Conservation (phyloP, 2,113 vertebrate species). For the Cyanoramphus novaezelandiae region DNA sequence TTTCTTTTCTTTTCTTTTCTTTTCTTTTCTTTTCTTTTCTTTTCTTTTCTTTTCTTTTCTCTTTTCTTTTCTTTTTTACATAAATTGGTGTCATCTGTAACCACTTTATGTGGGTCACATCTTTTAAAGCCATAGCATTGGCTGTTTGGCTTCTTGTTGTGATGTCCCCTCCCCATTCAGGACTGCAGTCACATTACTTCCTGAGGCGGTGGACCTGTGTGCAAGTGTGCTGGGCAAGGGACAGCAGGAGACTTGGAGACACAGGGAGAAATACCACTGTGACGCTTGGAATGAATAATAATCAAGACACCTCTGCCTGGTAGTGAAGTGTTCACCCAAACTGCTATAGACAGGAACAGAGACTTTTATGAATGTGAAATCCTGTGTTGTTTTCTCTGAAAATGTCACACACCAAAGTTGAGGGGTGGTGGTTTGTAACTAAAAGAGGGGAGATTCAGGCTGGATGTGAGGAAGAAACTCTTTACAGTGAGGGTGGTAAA, state of each 20-base stretch:
- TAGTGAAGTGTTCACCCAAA: neutral
- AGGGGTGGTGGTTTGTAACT: neutral
- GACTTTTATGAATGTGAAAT: neutral
- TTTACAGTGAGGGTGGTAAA: neutral
- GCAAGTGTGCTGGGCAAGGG: neutral
- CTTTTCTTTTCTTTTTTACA: neutral
- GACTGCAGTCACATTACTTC: too few species aligned
- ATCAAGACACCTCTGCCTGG: neutral
- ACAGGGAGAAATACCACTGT: neutral
- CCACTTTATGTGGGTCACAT: neutral
- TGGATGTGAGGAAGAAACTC: neutral
- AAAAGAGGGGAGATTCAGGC: neutral
- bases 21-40: too few species aligned
- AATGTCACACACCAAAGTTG: neutral
- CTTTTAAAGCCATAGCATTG: neutral
- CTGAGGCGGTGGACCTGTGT: neutral
- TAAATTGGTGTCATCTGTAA: neutral
- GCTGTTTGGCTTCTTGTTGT: neutral
- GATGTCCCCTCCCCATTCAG: neutral
- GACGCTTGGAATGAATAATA: neutral
- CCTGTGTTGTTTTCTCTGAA: neutral
- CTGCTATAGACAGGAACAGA: neutral
- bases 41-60: too few species aligned
- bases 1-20: too few species aligned
- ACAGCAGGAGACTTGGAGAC: neutral